Evolutionary conservation across 2,888 invertebrate genomes (phyloP).

Genomic region (Protonemura montana): DNA sequence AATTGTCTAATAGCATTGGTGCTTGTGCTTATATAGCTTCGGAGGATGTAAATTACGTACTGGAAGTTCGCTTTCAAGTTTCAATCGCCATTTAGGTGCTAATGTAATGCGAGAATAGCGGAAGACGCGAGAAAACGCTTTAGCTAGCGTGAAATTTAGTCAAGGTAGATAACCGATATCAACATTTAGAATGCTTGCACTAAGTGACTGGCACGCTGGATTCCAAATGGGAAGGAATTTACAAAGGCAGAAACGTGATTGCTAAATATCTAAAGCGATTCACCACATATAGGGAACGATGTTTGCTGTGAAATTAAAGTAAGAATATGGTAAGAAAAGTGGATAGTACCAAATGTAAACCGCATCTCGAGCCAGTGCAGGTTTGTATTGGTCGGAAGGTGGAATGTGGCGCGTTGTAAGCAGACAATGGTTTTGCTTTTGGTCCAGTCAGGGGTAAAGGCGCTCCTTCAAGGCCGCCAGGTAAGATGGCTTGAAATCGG

Average conservation of each 20-base stretch:
- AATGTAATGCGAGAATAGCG: not conserved
- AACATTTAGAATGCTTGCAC: not conserved
- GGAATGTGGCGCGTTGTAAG: not conserved
- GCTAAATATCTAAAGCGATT: not conserved
- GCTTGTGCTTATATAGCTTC: not conserved
- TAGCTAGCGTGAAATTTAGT: not conserved
- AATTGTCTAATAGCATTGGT: not conserved
- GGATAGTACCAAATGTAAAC: not conserved
- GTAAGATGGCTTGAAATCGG: conserved; percentile 9
- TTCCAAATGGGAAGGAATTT: not conserved
- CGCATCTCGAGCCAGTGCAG: not conserved
- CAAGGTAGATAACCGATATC: not conserved
- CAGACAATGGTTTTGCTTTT: conserved; percentile 12
- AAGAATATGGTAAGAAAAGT: not conserved
- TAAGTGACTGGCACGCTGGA: not conserved
- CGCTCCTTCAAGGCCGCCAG: conserved; percentile 14
- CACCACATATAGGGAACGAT: not conserved
- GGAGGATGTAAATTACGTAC: not conserved
- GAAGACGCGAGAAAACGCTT: not conserved
- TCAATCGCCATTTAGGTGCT: not conserved
- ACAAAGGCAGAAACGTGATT: not conserved
- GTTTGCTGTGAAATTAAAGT: not conserved
- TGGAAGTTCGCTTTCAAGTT: not conserved
- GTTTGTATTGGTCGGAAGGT: not conserved
- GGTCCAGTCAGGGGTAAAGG: conserved; percentile 24